A percentile compares a stretch with the other conserved stretches of the same genome.
Evolutionary conservation across 2,113 vertebrate genomes (phyloP).

Genomic region (Tenrec ecaudatus): DNA sequence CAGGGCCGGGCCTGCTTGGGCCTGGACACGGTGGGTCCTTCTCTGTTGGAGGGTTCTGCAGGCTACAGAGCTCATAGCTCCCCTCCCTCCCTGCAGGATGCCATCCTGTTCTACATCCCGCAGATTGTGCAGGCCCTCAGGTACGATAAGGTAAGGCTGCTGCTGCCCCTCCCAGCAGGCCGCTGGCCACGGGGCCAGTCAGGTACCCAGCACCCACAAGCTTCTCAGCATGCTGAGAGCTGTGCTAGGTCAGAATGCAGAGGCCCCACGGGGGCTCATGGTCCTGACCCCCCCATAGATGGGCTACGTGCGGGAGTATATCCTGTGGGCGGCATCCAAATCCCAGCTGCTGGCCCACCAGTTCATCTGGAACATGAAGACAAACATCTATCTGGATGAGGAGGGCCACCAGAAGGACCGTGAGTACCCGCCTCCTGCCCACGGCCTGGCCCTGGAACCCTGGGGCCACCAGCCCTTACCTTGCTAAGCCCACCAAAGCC

Average conservation of each 20-base stretch:
- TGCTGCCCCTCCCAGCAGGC: too few species aligned
- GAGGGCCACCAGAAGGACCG: constrained; percentile 96
- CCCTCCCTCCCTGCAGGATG: constrained; percentile 88
- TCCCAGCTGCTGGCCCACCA: constrained; percentile 98
- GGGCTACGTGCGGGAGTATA: constrained; percentile 98
- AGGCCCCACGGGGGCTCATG: neutral
- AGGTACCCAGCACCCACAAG: too few species aligned
- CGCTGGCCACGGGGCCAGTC: too few species aligned
- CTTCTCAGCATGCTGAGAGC: too few species aligned
- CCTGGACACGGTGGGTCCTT: too few species aligned
- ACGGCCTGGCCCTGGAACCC: too few species aligned
- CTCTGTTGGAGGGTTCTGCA: neutral
- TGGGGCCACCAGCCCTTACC: neutral
- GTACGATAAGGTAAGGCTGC: constrained; percentile 94
- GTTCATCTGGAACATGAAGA: constrained; percentile 99
- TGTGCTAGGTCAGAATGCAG: neutral
- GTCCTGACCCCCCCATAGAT: constrained; percentile 87
- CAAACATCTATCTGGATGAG: constrained; percentile 95
- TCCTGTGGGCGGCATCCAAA: constrained; percentile 96
- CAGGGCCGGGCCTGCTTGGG: too few species aligned
- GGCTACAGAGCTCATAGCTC: neutral
- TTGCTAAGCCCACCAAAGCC: neutral
- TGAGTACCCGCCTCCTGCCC: constrained; percentile 84
- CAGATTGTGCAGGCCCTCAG: constrained; percentile 98
- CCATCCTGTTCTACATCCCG: constrained; percentile 98